Percentiles rank a stretch among this genome's conserved stretches.
Evolutionary conservation across 2,797 vertebrate species (phyloP).

Genomic region (Sebastes flavidus): DNA sequence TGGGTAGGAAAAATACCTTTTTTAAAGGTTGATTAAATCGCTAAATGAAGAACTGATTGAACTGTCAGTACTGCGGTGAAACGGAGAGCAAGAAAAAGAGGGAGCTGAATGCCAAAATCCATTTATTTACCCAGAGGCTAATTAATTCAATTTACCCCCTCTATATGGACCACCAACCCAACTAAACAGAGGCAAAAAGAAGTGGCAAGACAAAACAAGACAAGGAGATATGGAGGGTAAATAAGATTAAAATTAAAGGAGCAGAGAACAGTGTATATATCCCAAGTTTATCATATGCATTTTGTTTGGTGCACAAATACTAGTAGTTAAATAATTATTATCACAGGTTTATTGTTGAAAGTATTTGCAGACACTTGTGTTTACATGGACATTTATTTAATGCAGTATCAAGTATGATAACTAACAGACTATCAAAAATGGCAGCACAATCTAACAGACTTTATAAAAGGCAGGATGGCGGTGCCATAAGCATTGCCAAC

Average conservation of each 20-base stretch:
- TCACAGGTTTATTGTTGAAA: neutral
- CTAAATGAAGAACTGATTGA: conserved; percentile 65
- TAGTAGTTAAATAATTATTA: neutral
- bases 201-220: conserved; percentile 27
- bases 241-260: neutral
- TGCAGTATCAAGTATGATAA: neutral
- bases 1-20: conserved; percentile 19
- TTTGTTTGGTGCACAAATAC: neutral
- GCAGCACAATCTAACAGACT: neutral
- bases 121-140: conserved; percentile 58
- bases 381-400: neutral
- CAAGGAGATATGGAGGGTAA: conserved; percentile 1
- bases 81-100: conserved; percentile 29
- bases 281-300: neutral
- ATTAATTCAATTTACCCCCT: conserved; percentile 54
- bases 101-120: conserved; percentile 43
- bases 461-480: neutral
- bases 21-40: conserved; percentile 56
- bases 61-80: conserved; percentile 37
- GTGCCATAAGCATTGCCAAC: neutral
- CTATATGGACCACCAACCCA: conserved; percentile 37
- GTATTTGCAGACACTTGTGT: neutral
- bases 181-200: conserved; percentile 42
- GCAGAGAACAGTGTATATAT: neutral
- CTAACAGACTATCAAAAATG: neutral